Percentiles rank a stretch among this genome's conserved stretches.
These are phyloP conservation scores for Andrena fulva DNA, from an alignment of 2,888 invertebrate genomes.

Conservation along the genomic window DNA sequence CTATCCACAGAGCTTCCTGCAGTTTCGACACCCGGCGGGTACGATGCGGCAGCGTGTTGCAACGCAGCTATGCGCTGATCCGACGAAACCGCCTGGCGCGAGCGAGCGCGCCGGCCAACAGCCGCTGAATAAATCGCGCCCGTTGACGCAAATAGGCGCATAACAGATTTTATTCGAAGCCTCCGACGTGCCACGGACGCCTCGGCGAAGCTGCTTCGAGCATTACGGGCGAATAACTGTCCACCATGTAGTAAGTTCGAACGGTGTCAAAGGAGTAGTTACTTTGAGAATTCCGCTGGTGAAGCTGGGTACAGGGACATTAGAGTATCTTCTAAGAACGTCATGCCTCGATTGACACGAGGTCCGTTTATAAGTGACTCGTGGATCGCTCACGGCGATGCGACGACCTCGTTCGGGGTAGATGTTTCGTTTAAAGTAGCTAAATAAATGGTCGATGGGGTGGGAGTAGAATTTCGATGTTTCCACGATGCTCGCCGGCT, in stretches of 20 bases:
- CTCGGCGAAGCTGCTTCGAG: background rate
- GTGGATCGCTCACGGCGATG: background rate
- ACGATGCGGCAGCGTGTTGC: conserved; percentile 48
- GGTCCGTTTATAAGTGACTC: background rate
- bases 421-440: conserved; percentile 13
- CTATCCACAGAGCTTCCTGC: conserved; percentile 45
- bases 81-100: conserved; percentile 48
- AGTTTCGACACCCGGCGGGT: conserved; percentile 57
- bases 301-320: too few species aligned
- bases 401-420: background rate
- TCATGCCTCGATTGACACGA: background rate
- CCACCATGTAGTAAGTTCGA: too few species aligned
- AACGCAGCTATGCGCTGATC: conserved; percentile 58
- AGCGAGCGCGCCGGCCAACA: conserved; percentile 12
- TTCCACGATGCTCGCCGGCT: conserved; percentile 68
- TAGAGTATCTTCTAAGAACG: too few species aligned
- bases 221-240: too few species aligned
- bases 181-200: background rate
- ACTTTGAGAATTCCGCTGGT: too few species aligned
- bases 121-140: conserved; percentile 17
- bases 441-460: conserved; percentile 12
- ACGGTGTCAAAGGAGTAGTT: too few species aligned
- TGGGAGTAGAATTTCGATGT: conserved; percentile 52
- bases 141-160: conserved; percentile 4
- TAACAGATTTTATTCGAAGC: conserved; percentile 1